A percentile compares a stretch with the other conserved stretches of the same genome.
These are phyloP conservation scores for Drosophila melanica DNA, from an alignment of 1,140 invertebrate genomes.

Conservation along the genomic window DNA sequence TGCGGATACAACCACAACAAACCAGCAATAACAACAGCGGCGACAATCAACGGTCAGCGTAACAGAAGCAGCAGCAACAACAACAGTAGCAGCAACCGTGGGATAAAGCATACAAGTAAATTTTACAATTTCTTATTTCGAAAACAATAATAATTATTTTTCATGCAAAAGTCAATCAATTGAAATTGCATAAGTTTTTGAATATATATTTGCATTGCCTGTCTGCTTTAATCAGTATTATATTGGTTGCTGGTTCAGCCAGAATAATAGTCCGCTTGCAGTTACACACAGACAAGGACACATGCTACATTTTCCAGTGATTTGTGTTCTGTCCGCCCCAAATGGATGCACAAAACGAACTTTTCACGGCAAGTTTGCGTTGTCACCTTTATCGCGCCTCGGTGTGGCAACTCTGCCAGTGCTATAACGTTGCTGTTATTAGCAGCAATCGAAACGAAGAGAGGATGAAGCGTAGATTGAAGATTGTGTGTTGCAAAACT, in stretches of 20 bases:
- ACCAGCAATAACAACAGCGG: constrained; percentile 16
- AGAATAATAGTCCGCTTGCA: constrained; percentile 8
- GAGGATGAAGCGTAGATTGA: not conserved
- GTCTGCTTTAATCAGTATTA: not conserved
- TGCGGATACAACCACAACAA: constrained; percentile 26
- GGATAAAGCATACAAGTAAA: constrained; percentile 77
- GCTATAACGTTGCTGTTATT: not conserved
- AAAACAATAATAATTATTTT: constrained; percentile 29
- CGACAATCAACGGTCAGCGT: constrained; percentile 1
- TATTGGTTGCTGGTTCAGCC: not conserved
- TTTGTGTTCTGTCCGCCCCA: not conserved
- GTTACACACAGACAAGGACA: not conserved
- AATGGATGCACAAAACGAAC: constrained; percentile 3
- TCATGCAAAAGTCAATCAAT: constrained; percentile 37
- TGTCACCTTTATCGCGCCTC: not conserved
- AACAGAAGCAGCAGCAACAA: constrained; percentile 27
- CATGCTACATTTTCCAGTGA: not conserved
- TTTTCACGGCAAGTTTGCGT: too few species aligned
- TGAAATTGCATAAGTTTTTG: constrained; percentile 65
- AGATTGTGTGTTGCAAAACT: not conserved
- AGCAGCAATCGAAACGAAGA: not conserved
- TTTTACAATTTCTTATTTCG: constrained; percentile 70
- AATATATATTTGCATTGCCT: constrained; percentile 10
- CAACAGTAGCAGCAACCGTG: constrained; percentile 23
- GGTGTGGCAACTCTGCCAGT: constrained; percentile 9